Percentiles rank a stretch among this genome's conserved stretches.
These are phyloP conservation scores for Ictidomys tridecemlineatus DNA, from an alignment of 2,113 vertebrate genomes.

Conservation along the genomic window DNA sequence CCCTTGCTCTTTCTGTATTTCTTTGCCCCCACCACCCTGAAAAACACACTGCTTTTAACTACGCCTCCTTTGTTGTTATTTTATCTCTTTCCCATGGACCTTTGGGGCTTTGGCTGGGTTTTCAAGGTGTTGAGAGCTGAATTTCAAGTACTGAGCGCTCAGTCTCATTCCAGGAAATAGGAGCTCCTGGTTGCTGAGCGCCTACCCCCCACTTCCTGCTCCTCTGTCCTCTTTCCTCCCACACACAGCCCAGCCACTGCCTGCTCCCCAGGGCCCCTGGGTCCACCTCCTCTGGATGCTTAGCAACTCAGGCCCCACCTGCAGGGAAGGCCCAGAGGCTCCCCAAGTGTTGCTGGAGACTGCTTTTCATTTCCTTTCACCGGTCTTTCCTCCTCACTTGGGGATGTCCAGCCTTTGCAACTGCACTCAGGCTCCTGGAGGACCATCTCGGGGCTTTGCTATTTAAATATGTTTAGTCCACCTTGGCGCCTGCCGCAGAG, in stretches of 20 bases:
- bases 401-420: too few relatives aligned
- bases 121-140: background rate
- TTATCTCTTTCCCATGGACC: background rate
- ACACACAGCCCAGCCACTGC: background rate
- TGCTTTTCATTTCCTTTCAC: background rate
- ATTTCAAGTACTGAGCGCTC: background rate
- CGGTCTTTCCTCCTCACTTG: fast-evolving
- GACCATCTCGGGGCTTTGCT: background rate
- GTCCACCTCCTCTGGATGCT: too few relatives aligned
- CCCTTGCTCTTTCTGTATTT: slow-evolving; percentile 75
- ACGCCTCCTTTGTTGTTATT: background rate
- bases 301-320: background rate
- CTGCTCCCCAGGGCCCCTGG: background rate
- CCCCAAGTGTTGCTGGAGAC: background rate
- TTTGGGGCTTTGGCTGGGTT: background rate
- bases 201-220: background rate
- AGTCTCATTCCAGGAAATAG: background rate
- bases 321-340: background rate
- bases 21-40: background rate
- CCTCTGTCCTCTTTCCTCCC: background rate
- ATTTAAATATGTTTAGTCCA: background rate
- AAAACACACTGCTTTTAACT: background rate
- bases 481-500: background rate
- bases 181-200: background rate
- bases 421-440: background rate